Evolutionary conservation across 1,140 invertebrate genomes (phyloP).

Genomic region (Drosophila lini): DNA sequence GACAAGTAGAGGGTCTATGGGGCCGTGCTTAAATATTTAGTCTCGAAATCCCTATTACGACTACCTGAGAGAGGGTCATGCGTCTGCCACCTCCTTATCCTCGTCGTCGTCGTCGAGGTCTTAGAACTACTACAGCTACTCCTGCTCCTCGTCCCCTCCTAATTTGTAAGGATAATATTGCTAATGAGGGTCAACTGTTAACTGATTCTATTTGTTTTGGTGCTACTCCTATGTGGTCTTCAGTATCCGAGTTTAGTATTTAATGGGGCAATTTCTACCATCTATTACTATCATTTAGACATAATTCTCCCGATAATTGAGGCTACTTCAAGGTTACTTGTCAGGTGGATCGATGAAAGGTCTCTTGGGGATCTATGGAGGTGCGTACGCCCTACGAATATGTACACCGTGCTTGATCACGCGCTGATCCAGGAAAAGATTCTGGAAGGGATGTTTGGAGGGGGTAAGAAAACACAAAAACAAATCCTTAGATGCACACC

Average conservation of each 20-base stretch:
- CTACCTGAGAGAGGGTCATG: slow-evolving; percentile 8
- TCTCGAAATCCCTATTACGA: slow-evolving; percentile 12
- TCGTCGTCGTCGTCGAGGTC: not conserved
- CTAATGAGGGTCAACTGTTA: slow-evolving; percentile 23
- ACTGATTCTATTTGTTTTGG: slow-evolving; percentile 21
- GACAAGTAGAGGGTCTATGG: slow-evolving; percentile 19
- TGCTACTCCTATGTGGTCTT: not conserved
- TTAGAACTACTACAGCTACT: slow-evolving; percentile 7
- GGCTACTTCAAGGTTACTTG: slow-evolving; percentile 16
- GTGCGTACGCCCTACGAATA: not conserved
- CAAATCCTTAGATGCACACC: slow-evolving; percentile 66
- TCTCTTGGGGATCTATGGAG: not conserved
- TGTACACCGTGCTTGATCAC: slow-evolving; percentile 9
- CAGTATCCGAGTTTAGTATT: not conserved
- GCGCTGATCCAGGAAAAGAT: not conserved
- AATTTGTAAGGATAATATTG: slow-evolving; percentile 6
- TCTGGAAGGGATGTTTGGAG: not conserved
- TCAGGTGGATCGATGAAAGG: slow-evolving; percentile 11
- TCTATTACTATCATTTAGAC: not conserved
- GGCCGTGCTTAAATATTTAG: slow-evolving; percentile 11
- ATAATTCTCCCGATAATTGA: not conserved
- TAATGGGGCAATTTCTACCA: not conserved
- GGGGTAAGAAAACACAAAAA: slow-evolving; percentile 48
- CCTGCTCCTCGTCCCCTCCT: not conserved
- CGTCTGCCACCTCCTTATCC: not conserved